A percentile compares a stretch with the other conserved stretches of the same genome.
Evolutionary conservation across 1,140 invertebrate species (phyloP).

Genomic region (Octopus sinensis): DNA sequence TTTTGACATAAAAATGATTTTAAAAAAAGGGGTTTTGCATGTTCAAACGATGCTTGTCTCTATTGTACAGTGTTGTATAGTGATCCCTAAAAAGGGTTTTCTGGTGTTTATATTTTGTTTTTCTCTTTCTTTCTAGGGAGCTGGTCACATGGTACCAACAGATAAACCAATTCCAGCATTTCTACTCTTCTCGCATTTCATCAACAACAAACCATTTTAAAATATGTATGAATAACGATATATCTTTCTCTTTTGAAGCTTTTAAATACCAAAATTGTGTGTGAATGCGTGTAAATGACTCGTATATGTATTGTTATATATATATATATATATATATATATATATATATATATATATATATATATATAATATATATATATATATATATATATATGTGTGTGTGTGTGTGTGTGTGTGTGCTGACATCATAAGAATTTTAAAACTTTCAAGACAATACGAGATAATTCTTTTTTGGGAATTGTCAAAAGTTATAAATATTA

Average conservation of each 20-base stretch:
- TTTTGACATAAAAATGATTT: not conserved
- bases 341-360: no score
- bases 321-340: no score
- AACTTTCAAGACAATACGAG: no score
- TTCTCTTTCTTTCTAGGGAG: slow-evolving; percentile 47
- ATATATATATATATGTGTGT: no score
- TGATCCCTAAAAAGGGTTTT: not conserved
- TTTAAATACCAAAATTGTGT: no score
- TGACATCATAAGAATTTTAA: no score
- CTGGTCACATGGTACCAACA: slow-evolving; percentile 64
- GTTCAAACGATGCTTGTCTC: not conserved
- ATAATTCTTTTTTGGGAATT: no score
- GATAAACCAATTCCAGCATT: slow-evolving; percentile 61
- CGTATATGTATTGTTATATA: no score
- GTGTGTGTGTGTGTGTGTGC: no score
- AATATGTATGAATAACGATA: not conserved
- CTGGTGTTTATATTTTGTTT: not conserved
- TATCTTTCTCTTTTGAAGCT: not conserved
- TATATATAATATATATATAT: no score
- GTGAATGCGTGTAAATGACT: no score
- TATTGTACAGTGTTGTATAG: not conserved
- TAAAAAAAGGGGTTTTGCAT: not conserved
- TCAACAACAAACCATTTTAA: slow-evolving; percentile 27
- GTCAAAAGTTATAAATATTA: no score
- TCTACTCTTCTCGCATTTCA: slow-evolving; percentile 44